Conservation (phyloP, 1,140 invertebrate species). For the Uloborus diversus region DNA sequence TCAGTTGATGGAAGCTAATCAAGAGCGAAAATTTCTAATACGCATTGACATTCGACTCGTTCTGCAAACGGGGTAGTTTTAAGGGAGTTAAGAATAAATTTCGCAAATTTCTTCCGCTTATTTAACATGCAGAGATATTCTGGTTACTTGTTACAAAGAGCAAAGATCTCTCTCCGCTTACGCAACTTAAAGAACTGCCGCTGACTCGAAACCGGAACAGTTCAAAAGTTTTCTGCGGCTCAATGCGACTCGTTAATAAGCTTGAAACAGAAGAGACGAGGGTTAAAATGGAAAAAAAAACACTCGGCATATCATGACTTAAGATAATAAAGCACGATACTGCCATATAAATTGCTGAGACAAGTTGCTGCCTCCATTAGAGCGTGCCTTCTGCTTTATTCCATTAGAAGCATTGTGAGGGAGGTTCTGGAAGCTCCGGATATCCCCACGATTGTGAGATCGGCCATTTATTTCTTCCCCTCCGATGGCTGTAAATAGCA, state of each 20-base stretch:
- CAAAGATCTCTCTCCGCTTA: too few species aligned
- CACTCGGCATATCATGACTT: background rate
- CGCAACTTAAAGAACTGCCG: too few species aligned
- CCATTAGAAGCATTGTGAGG: conserved; percentile 29
- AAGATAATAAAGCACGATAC: conserved; percentile 34
- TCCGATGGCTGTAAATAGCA: conserved; percentile 46
- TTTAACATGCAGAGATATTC: too few species aligned
- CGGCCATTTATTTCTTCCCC: conserved; percentile 48
- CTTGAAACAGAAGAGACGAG: background rate
- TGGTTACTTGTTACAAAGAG: too few species aligned
- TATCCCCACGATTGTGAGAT: conserved; percentile 45
- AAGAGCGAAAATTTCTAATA: too few species aligned
- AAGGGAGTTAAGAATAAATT: too few species aligned
- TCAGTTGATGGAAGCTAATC: too few species aligned
- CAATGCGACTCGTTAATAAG: background rate
- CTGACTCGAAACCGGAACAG: too few species aligned
- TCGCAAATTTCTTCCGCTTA: too few species aligned
- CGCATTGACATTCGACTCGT: too few species aligned
- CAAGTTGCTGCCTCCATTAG: conserved; percentile 43
- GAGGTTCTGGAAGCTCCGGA: conserved; percentile 22
- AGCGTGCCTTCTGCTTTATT: conserved; percentile 45
- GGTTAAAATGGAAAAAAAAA: background rate
- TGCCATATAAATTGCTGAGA: background rate
- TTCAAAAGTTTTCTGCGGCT: background rate
- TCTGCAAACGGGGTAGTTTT: too few species aligned